These are phyloP conservation scores for Micrastur ruficollis DNA, from an alignment of 2,797 vertebrate genomes.

Conservation along the genomic window DNA sequence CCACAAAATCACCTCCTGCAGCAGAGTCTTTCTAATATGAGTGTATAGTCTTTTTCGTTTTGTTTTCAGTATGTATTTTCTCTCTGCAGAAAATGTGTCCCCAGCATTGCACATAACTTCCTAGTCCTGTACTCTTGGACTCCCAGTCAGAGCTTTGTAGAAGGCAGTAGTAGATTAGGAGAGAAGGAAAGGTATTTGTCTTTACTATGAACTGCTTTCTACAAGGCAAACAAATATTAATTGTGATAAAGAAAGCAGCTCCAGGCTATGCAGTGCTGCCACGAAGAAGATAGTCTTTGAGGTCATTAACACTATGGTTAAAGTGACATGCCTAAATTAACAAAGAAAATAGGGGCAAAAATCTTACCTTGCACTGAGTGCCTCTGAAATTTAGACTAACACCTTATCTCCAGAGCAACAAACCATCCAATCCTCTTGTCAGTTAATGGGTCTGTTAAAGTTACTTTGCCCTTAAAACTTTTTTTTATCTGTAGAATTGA, in stretches of 20 bases:
- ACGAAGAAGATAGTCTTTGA: not conserved
- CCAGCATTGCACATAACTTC: not conserved
- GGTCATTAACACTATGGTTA: not conserved
- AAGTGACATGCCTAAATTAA: not conserved
- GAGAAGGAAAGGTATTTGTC: not conserved
- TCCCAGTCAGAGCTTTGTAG: not conserved
- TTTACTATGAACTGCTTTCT: not conserved
- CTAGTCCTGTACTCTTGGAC: not conserved
- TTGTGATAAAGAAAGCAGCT: conserved; percentile 9
- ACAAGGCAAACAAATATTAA: not conserved
- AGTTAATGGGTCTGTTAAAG: not conserved
- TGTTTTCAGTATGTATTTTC: not conserved
- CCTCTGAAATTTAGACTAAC: not conserved
- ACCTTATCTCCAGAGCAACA: not conserved
- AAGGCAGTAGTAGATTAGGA: not conserved
- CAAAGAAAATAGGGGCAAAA: not conserved
- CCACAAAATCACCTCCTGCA: not conserved
- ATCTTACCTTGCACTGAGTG: not conserved
- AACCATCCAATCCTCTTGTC: not conserved
- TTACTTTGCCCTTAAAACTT: not conserved
- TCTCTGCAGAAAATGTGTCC: not conserved
- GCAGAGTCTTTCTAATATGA: not conserved
- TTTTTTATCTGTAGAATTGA: not conserved
- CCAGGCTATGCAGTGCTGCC: not conserved
- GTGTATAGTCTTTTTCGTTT: not conserved